phyloP scores from a whole-genome alignment of 2,113 vertebrate species.

The Calidris pygmaea region DNA sequence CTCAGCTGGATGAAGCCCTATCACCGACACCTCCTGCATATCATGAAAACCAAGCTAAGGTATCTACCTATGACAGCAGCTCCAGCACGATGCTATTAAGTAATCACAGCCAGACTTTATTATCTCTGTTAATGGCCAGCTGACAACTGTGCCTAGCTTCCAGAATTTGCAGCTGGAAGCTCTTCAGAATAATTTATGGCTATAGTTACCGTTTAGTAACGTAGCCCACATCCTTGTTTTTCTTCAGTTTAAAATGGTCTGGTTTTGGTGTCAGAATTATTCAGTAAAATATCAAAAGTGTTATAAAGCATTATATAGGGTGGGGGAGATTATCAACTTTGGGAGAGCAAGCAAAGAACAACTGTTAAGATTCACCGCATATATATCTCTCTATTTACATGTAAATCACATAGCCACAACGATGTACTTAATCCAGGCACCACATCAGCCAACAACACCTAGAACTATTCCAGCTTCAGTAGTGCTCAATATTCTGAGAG shows the following conservation, averaged over 20 bases:
- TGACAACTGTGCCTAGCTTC: background rate
- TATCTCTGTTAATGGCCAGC: background rate
- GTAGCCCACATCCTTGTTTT: background rate
- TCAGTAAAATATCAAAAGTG: background rate
- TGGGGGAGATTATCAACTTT: background rate
- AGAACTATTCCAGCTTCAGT: slow-evolving; percentile 27
- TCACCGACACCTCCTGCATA: background rate
- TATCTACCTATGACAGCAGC: background rate
- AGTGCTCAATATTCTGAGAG: slow-evolving; percentile 47
- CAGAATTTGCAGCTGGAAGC: background rate
- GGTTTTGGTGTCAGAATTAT: background rate
- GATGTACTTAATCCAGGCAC: slow-evolving; percentile 32
- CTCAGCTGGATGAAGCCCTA: background rate
- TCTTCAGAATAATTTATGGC: slow-evolving; percentile 2
- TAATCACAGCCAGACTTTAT: background rate
- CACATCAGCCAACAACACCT: slow-evolving; percentile 35
- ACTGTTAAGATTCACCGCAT: background rate
- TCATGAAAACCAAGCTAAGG: background rate
- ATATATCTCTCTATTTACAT: slow-evolving; percentile 36
- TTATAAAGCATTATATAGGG: background rate
- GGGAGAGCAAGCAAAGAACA: background rate
- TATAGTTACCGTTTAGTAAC: background rate
- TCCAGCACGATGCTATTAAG: background rate
- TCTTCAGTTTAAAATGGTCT: background rate
- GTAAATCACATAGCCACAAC: slow-evolving; percentile 46